phyloP scores from a whole-genome alignment of 2,888 invertebrate species.

The Microplitis deprimator region DNA sequence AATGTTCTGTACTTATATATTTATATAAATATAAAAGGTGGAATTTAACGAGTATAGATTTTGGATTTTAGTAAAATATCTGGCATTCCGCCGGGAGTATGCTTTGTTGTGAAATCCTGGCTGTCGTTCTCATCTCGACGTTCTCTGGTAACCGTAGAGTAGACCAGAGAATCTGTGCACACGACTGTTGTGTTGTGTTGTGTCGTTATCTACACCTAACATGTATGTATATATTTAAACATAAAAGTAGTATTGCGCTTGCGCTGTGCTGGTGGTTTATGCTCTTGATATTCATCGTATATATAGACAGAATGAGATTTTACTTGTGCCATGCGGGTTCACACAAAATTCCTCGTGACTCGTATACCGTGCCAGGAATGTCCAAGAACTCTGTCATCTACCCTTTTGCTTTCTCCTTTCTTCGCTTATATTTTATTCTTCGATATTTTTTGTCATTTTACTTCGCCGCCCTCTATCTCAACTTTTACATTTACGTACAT shows the following conservation, averaged over 20 bases:
- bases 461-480: not conserved
- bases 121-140: slow-evolving; percentile 20
- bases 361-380: slow-evolving; percentile 7
- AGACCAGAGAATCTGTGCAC: slow-evolving; percentile 21
- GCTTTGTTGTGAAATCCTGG: slow-evolving; percentile 26
- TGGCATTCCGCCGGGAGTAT: slow-evolving; percentile 36
- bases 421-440: not conserved
- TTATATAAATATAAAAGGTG: slow-evolving; percentile 5
- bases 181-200: not conserved
- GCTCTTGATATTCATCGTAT: not conserved
- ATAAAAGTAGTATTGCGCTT: not conserved
- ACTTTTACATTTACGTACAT: not conserved
- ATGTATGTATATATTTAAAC: not conserved
- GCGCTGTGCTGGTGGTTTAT: not conserved
- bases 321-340: slow-evolving; percentile 19
- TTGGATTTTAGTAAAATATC: slow-evolving; percentile 39
- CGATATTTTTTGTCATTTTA: not conserved
- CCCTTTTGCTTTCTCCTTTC: slow-evolving; percentile 12
- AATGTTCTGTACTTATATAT: too few species aligned
- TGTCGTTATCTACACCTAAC: not conserved
- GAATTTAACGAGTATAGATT: slow-evolving; percentile 33
- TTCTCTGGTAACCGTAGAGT: slow-evolving; percentile 3
- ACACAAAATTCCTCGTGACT: slow-evolving; percentile 19
- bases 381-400: slow-evolving; percentile 10
- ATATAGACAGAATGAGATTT: slow-evolving; percentile 12